Conservation (phyloP, 2,797 vertebrate species). For the Scleropages formosus region DNA sequence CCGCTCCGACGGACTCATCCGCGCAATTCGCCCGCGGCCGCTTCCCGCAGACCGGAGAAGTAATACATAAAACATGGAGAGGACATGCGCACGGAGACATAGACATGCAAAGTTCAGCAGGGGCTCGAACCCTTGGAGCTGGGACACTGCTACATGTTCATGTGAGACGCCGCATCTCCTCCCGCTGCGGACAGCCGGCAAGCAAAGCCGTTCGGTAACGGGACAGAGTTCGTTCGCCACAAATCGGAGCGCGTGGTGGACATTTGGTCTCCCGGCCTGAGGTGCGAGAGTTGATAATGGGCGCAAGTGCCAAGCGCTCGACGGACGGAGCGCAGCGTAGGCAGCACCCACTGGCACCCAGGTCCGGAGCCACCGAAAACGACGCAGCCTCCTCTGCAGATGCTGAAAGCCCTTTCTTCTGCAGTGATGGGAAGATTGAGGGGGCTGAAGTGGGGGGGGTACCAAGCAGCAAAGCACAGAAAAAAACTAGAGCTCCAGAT, state of each 20-base stretch:
- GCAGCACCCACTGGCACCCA: not conserved
- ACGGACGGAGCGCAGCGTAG: too few relatives aligned
- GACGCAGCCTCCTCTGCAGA: slow-evolving; percentile 20
- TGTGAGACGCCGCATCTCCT: too few relatives aligned
- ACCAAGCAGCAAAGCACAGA: slow-evolving; percentile 15
- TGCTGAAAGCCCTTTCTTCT: not conserved
- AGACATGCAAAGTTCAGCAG: too few relatives aligned
- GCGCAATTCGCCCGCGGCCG: too few relatives aligned
- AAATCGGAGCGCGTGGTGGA: slow-evolving; percentile 20
- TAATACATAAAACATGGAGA: slow-evolving; percentile 57
- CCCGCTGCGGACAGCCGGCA: not conserved
- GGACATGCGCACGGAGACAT: too few relatives aligned
- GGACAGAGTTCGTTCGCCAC: not conserved
- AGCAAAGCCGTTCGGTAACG: not conserved
- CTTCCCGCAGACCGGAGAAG: slow-evolving; percentile 46
- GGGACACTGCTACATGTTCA: too few relatives aligned
- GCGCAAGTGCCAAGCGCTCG: too few relatives aligned
- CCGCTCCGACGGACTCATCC: too few relatives aligned
- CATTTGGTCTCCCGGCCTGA: slow-evolving; percentile 4
- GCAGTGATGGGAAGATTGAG: slow-evolving; percentile 16
- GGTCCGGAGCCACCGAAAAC: slow-evolving; percentile 9
- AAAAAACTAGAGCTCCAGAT: not conserved
- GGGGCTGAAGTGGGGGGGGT: not conserved
- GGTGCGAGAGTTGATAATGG: not conserved
- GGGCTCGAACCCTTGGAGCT: slow-evolving; percentile 39